These are phyloP conservation scores for Lagorchestes hirsutus DNA, from an alignment of 2,797 vertebrate species.

Conservation along the genomic window DNA sequence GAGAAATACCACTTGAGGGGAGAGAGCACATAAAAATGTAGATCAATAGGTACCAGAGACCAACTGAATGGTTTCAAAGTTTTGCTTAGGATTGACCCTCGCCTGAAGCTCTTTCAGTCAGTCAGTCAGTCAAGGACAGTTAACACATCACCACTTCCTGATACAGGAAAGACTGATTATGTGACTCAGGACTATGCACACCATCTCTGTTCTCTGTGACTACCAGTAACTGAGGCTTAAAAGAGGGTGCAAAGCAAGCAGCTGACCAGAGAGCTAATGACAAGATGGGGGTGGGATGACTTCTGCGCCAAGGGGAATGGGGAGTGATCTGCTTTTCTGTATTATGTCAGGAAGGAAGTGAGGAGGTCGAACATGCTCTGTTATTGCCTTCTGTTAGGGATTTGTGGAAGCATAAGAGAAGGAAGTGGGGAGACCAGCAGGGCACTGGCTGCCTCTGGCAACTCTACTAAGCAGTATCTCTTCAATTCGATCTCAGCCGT, in stretches of 20 bases:
- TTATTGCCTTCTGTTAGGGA: not conserved
- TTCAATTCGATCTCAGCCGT: not conserved
- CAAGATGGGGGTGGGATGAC: not conserved
- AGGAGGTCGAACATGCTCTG: not conserved
- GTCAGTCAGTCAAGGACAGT: not conserved
- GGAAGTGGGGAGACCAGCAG: not conserved
- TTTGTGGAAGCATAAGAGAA: not conserved
- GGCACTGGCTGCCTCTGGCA: not conserved
- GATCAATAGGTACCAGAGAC: not conserved
- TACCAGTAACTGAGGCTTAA: not conserved
- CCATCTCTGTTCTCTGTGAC: not conserved
- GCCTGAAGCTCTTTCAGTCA: not conserved
- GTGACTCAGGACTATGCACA: not conserved
- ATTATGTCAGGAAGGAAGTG: not conserved
- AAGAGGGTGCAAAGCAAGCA: not conserved
- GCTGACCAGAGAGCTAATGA: not conserved
- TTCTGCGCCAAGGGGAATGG: not conserved
- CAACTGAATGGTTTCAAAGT: not conserved
- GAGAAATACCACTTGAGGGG: not conserved
- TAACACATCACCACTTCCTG: not conserved
- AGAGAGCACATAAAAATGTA: not conserved
- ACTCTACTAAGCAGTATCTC: not conserved
- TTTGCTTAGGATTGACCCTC: not conserved
- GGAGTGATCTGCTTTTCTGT: not conserved
- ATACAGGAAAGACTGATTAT: not conserved